Evolutionary conservation across 2,888 invertebrate species (phyloP).

Genomic region (Hyppa rectilinea): DNA sequence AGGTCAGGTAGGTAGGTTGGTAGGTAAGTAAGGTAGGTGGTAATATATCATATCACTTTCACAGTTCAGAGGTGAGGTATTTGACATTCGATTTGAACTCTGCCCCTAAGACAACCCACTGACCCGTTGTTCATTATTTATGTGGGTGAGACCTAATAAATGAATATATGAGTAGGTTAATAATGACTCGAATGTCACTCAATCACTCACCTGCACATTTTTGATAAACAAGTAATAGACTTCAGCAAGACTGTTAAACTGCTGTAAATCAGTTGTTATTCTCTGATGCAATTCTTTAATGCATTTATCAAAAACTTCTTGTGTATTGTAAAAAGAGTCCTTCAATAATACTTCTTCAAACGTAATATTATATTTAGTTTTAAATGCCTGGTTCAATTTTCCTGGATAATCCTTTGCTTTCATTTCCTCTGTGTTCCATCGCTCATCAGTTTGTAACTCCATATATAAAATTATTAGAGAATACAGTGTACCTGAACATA

Average conservation of each 20-base stretch:
- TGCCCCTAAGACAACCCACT: too few relatives aligned
- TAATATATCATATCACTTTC: too few relatives aligned
- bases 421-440: constrained; percentile 76
- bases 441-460: constrained; percentile 74
- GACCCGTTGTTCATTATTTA: too few relatives aligned
- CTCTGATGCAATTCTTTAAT: constrained; percentile 79
- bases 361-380: constrained; percentile 69
- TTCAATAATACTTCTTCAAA: constrained; percentile 71
- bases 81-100: too few relatives aligned
- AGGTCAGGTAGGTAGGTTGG: too few relatives aligned
- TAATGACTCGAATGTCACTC: constrained; percentile 31
- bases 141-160: too few relatives aligned
- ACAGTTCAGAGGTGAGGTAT: too few relatives aligned
- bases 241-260: constrained; percentile 81
- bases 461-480: constrained; percentile 76
- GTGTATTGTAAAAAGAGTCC: constrained; percentile 70
- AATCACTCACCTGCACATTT: constrained; percentile 75
- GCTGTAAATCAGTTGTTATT: constrained; percentile 80
- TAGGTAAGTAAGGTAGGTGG: too few relatives aligned
- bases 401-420: constrained; percentile 69
- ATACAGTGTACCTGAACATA: constrained; percentile 70
- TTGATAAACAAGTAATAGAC: constrained; percentile 77
- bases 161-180: neutral
- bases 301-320: constrained; percentile 80
- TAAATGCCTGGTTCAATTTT: constrained; percentile 75